Evolutionary conservation across 2,113 vertebrate genomes (phyloP).

Genomic region (Polypterus bichir): DNA sequence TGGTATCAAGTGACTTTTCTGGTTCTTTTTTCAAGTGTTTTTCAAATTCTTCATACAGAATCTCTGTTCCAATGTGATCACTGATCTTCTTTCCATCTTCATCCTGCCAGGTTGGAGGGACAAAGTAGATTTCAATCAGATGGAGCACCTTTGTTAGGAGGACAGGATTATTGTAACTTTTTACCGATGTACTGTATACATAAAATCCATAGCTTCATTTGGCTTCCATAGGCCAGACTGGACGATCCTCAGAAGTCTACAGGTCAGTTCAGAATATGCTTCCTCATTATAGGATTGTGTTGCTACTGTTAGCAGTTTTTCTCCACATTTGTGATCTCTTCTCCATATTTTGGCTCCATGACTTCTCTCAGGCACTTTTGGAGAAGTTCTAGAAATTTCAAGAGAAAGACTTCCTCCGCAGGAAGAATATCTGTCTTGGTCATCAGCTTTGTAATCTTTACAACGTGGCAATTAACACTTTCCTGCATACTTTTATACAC

Average conservation of each 20-base stretch:
- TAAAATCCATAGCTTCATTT: background rate
- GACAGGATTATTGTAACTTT: background rate
- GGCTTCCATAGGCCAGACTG: background rate
- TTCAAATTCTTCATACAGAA: background rate
- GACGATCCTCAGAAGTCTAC: background rate
- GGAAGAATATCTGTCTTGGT: background rate
- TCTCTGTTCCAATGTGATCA: background rate
- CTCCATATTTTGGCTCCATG: background rate
- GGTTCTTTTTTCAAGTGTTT: accelerated
- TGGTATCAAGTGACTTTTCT: conserved; percentile 27
- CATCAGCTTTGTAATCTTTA: too few relatives aligned
- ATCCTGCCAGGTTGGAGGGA: conserved; percentile 9
- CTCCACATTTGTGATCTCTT: background rate
- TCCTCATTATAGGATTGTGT: background rate
- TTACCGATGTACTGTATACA: background rate
- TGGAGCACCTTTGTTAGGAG: conserved; percentile 5
- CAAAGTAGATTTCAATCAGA: conserved; percentile 4
- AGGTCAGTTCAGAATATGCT: background rate
- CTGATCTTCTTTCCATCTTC: background rate
- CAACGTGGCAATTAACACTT: too few relatives aligned
- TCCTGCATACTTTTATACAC: too few relatives aligned
- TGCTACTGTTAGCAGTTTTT: background rate
- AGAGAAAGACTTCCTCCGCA: background rate
- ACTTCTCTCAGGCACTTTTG: background rate
- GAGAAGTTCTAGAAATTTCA: conserved; percentile 1